Evolutionary conservation across 1,140 invertebrate genomes (phyloP).

Genomic region (Maconellicoccus hirsutus): DNA sequence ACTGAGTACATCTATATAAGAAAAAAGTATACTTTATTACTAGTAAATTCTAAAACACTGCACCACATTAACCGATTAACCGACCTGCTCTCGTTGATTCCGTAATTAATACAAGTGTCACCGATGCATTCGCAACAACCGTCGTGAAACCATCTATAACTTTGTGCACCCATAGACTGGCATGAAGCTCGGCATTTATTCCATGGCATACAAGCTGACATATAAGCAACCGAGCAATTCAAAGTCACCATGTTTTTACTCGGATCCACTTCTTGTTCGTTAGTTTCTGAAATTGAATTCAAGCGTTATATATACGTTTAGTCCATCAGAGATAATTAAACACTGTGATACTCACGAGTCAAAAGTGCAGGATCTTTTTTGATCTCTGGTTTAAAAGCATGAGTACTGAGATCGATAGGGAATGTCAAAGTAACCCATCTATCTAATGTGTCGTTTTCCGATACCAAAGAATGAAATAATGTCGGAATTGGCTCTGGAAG

Average conservation of each 20-base stretch:
- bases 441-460: slow-evolving; percentile 56
- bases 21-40: not conserved
- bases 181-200: slow-evolving; percentile 73
- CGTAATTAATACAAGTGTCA: slow-evolving; percentile 79
- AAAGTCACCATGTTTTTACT: slow-evolving; percentile 52
- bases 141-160: slow-evolving; percentile 86
- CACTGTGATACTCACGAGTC: not conserved
- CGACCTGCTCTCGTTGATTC: slow-evolving; percentile 70
- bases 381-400: slow-evolving; percentile 39
- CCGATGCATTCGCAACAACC: slow-evolving; percentile 92
- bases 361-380: slow-evolving; percentile 42
- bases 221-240: slow-evolving; percentile 88
- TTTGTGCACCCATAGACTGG: slow-evolving; percentile 58
- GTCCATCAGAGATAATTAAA: not conserved
- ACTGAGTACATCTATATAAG: not conserved
- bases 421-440: slow-evolving; percentile 67
- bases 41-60: not conserved
- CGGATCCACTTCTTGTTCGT: slow-evolving; percentile 47
- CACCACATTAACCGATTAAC: no score
- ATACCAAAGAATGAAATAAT: slow-evolving; percentile 68
- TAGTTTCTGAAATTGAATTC: slow-evolving; percentile 40
- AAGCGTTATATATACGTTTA: not conserved
- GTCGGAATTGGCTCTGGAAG: slow-evolving; percentile 67
- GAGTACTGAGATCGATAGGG: slow-evolving; percentile 55
- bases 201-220: slow-evolving; percentile 79